A percentile compares a stretch with the other conserved stretches of the same genome.
phyloP scores from a whole-genome alignment of 2,888 invertebrate species.

The Tinea trinotella region DNA sequence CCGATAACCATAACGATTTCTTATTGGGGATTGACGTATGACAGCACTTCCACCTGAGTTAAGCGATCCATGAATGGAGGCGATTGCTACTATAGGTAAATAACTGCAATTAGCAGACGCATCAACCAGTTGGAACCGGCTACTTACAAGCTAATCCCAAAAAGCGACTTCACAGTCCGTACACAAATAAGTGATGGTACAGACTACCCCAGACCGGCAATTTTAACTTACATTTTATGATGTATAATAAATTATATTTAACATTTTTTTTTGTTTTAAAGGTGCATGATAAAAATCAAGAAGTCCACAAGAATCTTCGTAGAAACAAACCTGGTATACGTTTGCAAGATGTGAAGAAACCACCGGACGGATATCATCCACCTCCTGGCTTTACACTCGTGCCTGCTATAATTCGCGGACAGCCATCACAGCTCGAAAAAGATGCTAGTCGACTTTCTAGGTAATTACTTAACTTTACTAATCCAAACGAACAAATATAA shows the following conservation, averaged over 20 bases:
- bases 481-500: neutral
- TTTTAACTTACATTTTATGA: too few relatives aligned
- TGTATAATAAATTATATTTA: neutral
- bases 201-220: too few relatives aligned
- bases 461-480: slow-evolving; percentile 27
- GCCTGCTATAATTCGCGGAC: slow-evolving; percentile 60
- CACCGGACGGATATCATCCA: slow-evolving; percentile 71
- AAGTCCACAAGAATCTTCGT: slow-evolving; percentile 75
- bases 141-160: too few relatives aligned
- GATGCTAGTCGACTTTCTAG: slow-evolving; percentile 59
- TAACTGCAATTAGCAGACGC: too few relatives aligned
- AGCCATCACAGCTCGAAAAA: slow-evolving; percentile 46
- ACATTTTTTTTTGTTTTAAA: slow-evolving; percentile 30
- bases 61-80: too few relatives aligned
- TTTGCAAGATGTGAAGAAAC: slow-evolving; percentile 65
- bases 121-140: too few relatives aligned
- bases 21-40: too few relatives aligned
- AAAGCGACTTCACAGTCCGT: too few relatives aligned
- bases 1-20: too few relatives aligned
- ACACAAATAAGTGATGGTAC: too few relatives aligned
- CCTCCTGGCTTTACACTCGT: slow-evolving; percentile 76
- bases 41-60: too few relatives aligned
- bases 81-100: too few relatives aligned
- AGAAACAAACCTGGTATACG: slow-evolving; percentile 75
- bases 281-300: slow-evolving; percentile 79